phyloP scores from a whole-genome alignment of 2,113 vertebrate species.

The Cottus gobio region DNA sequence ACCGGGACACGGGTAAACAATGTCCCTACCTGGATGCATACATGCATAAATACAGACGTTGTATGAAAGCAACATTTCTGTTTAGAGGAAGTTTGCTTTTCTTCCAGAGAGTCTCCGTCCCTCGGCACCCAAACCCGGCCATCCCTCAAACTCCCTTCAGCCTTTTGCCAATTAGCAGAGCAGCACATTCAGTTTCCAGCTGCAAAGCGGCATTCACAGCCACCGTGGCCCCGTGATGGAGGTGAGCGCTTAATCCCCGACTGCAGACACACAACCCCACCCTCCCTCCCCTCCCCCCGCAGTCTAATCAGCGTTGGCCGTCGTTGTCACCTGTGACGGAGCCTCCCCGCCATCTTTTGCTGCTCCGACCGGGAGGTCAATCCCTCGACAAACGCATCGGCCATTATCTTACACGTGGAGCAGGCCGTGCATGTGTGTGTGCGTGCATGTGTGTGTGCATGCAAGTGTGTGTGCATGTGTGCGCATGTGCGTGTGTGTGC shows the following conservation, averaged over 20 bases:
- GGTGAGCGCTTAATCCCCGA: slow-evolving; percentile 59
- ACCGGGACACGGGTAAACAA: neutral
- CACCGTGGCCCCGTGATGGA: slow-evolving; percentile 50
- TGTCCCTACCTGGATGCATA: neutral
- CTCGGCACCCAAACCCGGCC: slow-evolving; percentile 33
- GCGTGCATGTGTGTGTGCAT: too few species aligned
- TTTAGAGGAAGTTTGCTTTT: neutral
- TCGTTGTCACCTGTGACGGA: slow-evolving; percentile 29
- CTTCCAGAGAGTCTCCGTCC: slow-evolving; percentile 24
- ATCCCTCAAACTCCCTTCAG: slow-evolving; percentile 43
- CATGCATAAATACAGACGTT: slow-evolving; percentile 10
- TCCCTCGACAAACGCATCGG: neutral
- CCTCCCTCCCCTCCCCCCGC: too few species aligned
- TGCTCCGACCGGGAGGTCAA: neutral
- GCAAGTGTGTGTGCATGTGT: too few species aligned
- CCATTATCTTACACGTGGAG: neutral
- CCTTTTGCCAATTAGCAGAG: slow-evolving; percentile 63
- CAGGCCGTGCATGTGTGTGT: too few species aligned
- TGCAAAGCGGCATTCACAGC: slow-evolving; percentile 50
- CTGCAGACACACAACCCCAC: slow-evolving; percentile 46
- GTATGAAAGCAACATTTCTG: slow-evolving; percentile 7
- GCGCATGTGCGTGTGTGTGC: too few species aligned
- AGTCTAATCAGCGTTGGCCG: slow-evolving; percentile 32
- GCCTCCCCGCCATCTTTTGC: neutral
- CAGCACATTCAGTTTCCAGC: slow-evolving; percentile 45